Evolutionary conservation across 2,888 invertebrate species (phyloP).

Genomic region (Ormyrus nitidulus): DNA sequence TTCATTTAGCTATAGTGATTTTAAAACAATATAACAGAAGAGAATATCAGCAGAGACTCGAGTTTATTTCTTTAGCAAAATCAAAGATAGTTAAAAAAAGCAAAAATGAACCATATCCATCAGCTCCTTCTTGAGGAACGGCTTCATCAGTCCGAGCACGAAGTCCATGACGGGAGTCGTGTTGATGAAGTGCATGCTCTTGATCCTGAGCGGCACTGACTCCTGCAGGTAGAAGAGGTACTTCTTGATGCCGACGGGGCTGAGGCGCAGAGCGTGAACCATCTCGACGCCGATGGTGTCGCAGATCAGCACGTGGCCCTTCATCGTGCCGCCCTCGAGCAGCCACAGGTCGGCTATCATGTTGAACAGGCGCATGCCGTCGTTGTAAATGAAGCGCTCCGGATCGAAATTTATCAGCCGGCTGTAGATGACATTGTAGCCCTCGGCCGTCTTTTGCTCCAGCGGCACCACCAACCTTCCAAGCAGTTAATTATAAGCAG

Average conservation of each 20-base stretch:
- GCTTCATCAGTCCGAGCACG: constrained; percentile 81
- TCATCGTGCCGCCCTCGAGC: constrained; percentile 77
- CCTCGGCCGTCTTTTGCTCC: constrained; percentile 77
- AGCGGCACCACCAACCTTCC: constrained; percentile 67
- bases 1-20: too few species aligned
- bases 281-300: constrained; percentile 80
- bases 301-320: constrained; percentile 80
- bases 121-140: constrained; percentile 84
- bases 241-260: constrained; percentile 80
- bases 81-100: background rate
- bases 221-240: constrained; percentile 83
- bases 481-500: background rate
- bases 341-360: constrained; percentile 80
- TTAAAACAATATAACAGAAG: too few species aligned
- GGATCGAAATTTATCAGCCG: constrained; percentile 79
- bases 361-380: constrained; percentile 76
- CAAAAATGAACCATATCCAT: constrained; percentile 67
- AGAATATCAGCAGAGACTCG: too few species aligned
- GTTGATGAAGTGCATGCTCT: constrained; percentile 83
- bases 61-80: too few species aligned
- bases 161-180: constrained; percentile 83
- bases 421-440: constrained; percentile 77
- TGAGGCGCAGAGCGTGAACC: constrained; percentile 81
- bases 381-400: constrained; percentile 78
- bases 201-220: constrained; percentile 81